phyloP scores from a whole-genome alignment of 1,140 invertebrate species.

The Andricus grossulariae region DNA sequence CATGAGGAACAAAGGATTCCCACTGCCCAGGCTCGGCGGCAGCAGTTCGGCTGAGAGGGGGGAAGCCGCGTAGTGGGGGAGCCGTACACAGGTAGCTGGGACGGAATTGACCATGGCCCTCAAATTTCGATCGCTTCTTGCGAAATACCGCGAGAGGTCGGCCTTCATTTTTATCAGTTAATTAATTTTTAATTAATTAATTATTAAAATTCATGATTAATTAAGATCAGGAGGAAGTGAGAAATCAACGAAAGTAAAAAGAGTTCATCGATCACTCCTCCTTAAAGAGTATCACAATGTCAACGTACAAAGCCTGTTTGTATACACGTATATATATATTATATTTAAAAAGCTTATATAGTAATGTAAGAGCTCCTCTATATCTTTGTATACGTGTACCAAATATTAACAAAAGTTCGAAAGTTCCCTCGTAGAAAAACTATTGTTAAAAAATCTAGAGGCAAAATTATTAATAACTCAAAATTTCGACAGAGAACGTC shows the following conservation, averaged over 20 bases:
- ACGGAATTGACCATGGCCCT: too few relatives aligned
- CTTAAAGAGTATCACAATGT: conserved; percentile 75
- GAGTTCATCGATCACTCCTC: conserved; percentile 52
- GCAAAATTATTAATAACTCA: background rate
- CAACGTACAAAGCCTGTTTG: conserved; percentile 71
- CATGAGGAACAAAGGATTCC: too few relatives aligned
- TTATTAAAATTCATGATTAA: conserved; percentile 2
- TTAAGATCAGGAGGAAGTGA: conserved; percentile 7
- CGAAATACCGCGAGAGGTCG: background rate
- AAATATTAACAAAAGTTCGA: background rate
- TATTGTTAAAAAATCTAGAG: background rate
- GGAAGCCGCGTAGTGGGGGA: too few relatives aligned
- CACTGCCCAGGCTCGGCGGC: too few relatives aligned
- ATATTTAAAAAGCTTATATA: conserved; percentile 3
- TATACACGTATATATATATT: conserved; percentile 35
- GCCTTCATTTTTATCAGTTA: background rate
- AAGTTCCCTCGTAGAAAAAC: background rate
- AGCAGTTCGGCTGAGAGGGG: too few relatives aligned
- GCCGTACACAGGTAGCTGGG: too few relatives aligned
- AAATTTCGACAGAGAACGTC: background rate
- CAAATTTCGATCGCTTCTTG: background rate
- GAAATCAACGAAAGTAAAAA: conserved; percentile 22
- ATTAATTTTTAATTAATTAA: conserved; percentile 2
- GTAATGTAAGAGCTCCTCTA: conserved; percentile 27
- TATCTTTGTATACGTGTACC: background rate